Conservation (phyloP, 2,113 vertebrate species). For the Oceanites oceanicus region DNA sequence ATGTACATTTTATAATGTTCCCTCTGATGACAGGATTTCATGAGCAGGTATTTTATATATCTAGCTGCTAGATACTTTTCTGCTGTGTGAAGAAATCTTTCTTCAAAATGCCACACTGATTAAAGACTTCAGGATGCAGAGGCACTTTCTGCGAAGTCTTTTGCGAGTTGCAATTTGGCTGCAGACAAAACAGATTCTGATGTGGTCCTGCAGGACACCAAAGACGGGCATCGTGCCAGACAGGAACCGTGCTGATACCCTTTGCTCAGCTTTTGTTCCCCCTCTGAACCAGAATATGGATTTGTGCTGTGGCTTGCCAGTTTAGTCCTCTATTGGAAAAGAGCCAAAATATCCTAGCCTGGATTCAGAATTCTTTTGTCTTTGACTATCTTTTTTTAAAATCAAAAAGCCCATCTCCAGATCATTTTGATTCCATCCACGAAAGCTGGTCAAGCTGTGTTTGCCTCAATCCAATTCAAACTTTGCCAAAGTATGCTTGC, state of each 20-base stretch:
- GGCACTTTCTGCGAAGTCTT: not conserved
- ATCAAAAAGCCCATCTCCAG: not conserved
- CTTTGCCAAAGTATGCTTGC: not conserved
- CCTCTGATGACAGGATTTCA: not conserved
- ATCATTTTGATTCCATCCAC: not conserved
- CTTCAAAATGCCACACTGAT: not conserved
- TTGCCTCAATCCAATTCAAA: not conserved
- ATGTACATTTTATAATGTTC: not conserved
- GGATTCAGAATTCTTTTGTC: not conserved
- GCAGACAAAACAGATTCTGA: not conserved
- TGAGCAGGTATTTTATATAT: not conserved
- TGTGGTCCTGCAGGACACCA: not conserved
- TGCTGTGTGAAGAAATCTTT: not conserved
- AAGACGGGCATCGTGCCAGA: not conserved
- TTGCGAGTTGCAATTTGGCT: not conserved
- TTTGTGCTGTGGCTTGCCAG: not conserved
- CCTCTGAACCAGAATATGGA: not conserved
- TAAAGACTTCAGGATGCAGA: not conserved
- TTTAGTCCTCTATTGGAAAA: not conserved
- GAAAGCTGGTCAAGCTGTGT: not conserved
- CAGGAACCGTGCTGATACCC: not conserved
- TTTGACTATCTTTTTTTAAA: not conserved
- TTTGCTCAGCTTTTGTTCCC: not conserved
- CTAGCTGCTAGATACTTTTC: not conserved
- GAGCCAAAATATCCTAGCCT: not conserved